Conservation (phyloP, 2,888 invertebrate genomes). For the Idaea biselata region DNA sequence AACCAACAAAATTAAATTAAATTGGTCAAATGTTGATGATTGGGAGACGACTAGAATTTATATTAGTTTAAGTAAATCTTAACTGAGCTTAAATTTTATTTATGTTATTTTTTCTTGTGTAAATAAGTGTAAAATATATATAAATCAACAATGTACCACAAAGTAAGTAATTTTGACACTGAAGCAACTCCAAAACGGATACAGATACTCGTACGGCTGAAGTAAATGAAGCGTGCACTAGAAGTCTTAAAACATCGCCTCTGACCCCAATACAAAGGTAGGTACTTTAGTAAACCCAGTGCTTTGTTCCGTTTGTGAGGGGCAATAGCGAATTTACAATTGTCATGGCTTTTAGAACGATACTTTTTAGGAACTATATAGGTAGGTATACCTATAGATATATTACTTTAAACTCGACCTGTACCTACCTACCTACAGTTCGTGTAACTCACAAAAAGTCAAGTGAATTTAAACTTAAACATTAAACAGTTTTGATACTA, state of each 20-base stretch:
- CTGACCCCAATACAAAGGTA: constrained; percentile 40
- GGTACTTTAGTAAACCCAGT: constrained; percentile 3
- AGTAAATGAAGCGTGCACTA: constrained; percentile 25
- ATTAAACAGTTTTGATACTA: too few relatives aligned
- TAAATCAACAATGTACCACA: neutral
- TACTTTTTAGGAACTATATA: neutral
- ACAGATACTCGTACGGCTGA: neutral
- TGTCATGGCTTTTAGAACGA: neutral
- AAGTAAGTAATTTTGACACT: neutral
- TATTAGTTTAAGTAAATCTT: too few relatives aligned
- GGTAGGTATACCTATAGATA: neutral
- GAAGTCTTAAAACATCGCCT: constrained; percentile 32
- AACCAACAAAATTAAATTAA: too few relatives aligned
- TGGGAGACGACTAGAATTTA: too few relatives aligned
- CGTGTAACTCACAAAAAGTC: too few relatives aligned
- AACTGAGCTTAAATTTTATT: too few relatives aligned
- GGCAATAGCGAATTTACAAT: constrained; percentile 9
- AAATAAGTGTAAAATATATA: too few relatives aligned
- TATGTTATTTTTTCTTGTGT: too few relatives aligned
- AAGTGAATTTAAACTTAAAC: too few relatives aligned
- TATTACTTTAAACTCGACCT: too few relatives aligned
- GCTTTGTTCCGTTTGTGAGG: neutral
- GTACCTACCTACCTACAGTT: too few relatives aligned
- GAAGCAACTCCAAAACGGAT: neutral
- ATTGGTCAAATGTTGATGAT: too few relatives aligned